Base-by-base conservation (phyloP, 2,113 vertebrate species). In the Poeciliopsis prolifica region DNA sequence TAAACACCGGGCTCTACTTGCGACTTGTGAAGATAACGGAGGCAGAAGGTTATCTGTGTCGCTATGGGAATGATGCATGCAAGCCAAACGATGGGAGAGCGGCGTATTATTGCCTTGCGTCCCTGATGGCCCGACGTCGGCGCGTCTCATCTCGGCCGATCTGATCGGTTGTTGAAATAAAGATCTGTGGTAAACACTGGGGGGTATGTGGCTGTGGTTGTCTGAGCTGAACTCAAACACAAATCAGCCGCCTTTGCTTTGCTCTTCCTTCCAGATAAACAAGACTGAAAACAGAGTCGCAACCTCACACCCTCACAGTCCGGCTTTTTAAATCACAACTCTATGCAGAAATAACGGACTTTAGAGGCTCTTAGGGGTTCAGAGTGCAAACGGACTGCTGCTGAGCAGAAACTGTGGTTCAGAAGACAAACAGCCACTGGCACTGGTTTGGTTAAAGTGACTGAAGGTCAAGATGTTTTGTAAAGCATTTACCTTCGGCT, bases 11-110 rank as follows among this genome's bases (percentile, higher is more conserved):
- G 61, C 62, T 86, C 77, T 74, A 60, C 77, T 77, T 3, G 71
- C 22, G 6, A 79, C 13, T 35, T 1, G 19, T 51, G 67, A 29
- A 85, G 86, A 87, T 90, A 90, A 86, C 75, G 17, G 78, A 68
- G 77, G 74, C 86, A 82, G 74, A 77, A 86, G 86, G 88, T 89
- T 88, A 90, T 90, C 88, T 68, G 61, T 0, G 4, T 8, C 29
- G 24, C 74, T 72, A 48, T 33, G 51, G 85, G 72, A 80, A 79
- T 82, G 86, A 89, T 85, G 84, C 68, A 84, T 80, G 78, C 77
- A 78, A 1, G 17, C 68, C 67, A 78, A 88, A 84, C 44, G 51
- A 87, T 4, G 19, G 75, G 17, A 67, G 75, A 79, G 66, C 68
- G 75, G 42, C 6, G 17, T 14, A 6, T 48, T 51, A 26, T 58